A percentile compares a stretch with the other conserved stretches of the same genome.
These are phyloP conservation scores for Aleiodes sp. DNA, from an alignment of 1,140 invertebrate genomes.

Conservation along the genomic window DNA sequence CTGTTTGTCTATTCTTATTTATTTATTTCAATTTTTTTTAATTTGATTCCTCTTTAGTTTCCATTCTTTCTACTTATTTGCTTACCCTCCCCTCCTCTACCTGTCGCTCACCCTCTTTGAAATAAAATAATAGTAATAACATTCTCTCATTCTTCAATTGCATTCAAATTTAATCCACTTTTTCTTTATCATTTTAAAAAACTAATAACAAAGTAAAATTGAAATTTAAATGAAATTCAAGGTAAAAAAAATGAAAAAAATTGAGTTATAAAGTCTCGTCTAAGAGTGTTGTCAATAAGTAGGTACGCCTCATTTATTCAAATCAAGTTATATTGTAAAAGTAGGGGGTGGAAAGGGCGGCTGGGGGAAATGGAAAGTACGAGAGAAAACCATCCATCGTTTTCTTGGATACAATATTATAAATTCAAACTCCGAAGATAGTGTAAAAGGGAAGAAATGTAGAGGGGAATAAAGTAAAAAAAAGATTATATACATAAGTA, in stretches of 20 bases:
- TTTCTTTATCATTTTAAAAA: background rate
- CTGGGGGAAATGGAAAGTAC: background rate
- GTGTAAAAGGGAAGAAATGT: constrained; percentile 29
- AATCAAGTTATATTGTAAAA: constrained; percentile 24
- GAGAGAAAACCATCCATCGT: constrained; percentile 4
- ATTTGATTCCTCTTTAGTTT: background rate
- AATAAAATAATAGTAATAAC: background rate
- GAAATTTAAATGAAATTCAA: constrained; percentile 3
- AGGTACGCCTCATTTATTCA: constrained; percentile 51
- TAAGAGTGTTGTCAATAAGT: constrained; percentile 45
- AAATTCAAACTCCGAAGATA: constrained; percentile 17
- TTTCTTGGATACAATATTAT: constrained; percentile 15
- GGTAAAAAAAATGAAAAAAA: constrained; percentile 45
- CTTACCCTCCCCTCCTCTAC: constrained; percentile 21
- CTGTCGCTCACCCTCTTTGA: constrained; percentile 10
- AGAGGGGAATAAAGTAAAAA: background rate
- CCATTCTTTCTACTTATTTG: background rate
- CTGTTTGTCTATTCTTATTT: background rate
- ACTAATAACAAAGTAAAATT: constrained; percentile 20
- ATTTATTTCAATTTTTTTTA: background rate
- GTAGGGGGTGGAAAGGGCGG: constrained; percentile 14
- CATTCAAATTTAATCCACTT: background rate
- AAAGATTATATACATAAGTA: constrained; percentile 17
- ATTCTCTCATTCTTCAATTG: constrained; percentile 5
- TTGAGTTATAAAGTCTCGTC: constrained; percentile 7